A percentile compares a stretch with the other conserved stretches of the same genome.
Conservation (phyloP, 2,797 vertebrate genomes). For the Aeoliscus strigatus region DNA sequence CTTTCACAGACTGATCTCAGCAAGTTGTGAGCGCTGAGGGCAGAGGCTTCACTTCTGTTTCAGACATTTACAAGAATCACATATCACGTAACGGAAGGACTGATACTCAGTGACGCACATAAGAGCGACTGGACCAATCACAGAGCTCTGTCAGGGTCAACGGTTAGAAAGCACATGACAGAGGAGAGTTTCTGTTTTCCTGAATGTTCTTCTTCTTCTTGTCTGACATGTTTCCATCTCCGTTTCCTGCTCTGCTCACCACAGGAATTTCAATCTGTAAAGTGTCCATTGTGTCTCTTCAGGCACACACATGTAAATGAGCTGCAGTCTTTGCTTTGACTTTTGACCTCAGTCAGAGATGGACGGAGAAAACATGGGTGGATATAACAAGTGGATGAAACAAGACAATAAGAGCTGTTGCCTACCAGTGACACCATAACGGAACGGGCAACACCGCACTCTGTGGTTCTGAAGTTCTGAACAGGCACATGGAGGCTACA, state of each 20-base stretch:
- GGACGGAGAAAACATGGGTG: constrained; percentile 2
- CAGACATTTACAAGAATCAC: too few relatives aligned
- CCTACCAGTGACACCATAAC: constrained; percentile 3
- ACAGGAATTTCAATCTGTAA: constrained; percentile 9
- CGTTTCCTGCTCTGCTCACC: not conserved
- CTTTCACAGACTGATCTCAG: too few relatives aligned
- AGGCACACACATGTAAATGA: not conserved
- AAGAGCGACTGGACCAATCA: constrained; percentile 21
- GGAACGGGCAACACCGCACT: constrained; percentile 6
- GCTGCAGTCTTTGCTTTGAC: constrained; percentile 12
- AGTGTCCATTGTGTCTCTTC: constrained; percentile 13
- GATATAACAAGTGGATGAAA: constrained; percentile 5
- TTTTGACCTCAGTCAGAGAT: constrained; percentile 19
- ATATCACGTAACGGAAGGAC: too few relatives aligned
- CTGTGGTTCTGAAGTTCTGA: not conserved
- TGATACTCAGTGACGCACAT: constrained; percentile 7
- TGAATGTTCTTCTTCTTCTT: constrained; percentile 21
- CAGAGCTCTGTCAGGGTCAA: constrained; percentile 10
- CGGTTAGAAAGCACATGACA: constrained; percentile 9
- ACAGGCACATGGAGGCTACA: too few relatives aligned
- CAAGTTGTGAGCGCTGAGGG: too few relatives aligned
- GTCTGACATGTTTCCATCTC: constrained; percentile 7
- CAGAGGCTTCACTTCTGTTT: too few relatives aligned
- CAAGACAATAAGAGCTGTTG: not conserved
- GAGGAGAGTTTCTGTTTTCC: constrained; percentile 26